These are phyloP conservation scores for Ptyas mucosa DNA, from an alignment of 2,113 vertebrate genomes.

Conservation along the genomic window DNA sequence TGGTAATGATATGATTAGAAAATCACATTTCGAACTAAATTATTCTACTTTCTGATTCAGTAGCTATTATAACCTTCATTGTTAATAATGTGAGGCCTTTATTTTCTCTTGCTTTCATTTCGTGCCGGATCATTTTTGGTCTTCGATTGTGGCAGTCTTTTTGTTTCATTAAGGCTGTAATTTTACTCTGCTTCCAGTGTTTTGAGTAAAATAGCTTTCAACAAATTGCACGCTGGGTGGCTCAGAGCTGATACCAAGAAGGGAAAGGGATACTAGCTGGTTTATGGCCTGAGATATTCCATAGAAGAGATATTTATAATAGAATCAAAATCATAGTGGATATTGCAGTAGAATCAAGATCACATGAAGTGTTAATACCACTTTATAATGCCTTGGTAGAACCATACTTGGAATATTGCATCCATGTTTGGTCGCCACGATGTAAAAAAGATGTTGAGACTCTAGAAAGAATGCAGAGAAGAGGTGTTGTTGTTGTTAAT, in stretches of 20 bases:
- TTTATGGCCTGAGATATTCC: not conserved
- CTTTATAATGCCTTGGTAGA: not conserved
- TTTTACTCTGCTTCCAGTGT: not conserved
- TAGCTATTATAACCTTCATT: not conserved
- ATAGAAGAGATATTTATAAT: not conserved
- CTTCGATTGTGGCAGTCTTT: conserved; percentile 10
- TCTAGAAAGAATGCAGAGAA: not conserved
- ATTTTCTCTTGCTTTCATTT: conserved; percentile 18
- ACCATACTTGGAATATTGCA: not conserved
- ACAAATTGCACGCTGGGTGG: not conserved
- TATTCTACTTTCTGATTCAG: not conserved
- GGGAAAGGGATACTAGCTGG: not conserved
- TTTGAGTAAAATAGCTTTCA: not conserved
- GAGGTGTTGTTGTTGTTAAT: no score
- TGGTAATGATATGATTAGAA: not conserved
- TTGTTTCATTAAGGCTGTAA: conserved; percentile 1
- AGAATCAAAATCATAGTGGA: not conserved
- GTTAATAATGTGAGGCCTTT: not conserved
- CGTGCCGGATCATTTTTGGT: not conserved
- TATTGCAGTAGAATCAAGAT: not conserved
- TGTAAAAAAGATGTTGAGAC: not conserved
- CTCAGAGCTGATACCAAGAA: not conserved
- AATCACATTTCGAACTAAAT: conserved; percentile 11
- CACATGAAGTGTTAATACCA: not conserved
- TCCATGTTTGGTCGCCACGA: not conserved